A percentile compares a stretch with the other conserved stretches of the same genome.
Evolutionary conservation across 2,888 invertebrate genomes (phyloP).

Genomic region (Baccha elongata): DNA sequence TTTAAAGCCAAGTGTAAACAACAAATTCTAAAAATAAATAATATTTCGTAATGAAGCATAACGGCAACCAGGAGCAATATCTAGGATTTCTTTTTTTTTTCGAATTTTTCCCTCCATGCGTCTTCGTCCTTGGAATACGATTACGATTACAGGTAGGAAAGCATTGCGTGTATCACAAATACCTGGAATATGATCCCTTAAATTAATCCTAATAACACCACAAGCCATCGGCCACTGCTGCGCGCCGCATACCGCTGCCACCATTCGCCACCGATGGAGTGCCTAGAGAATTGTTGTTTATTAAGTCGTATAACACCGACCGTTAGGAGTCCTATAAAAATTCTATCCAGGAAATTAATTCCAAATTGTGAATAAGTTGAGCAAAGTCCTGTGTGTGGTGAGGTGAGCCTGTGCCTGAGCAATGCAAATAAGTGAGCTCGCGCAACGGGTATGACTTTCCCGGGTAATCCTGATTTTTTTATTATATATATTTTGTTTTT

Average conservation of each 20-base stretch:
- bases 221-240: constrained; percentile 22
- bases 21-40: constrained; percentile 27
- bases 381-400: not conserved
- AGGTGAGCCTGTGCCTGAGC: not conserved
- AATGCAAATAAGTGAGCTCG: not conserved
- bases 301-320: constrained; percentile 69
- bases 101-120: not conserved
- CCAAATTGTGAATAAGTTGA: constrained; percentile 67
- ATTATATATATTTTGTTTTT: not conserved
- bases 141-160: constrained; percentile 41
- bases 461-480: constrained; percentile 55
- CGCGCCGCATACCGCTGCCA: not conserved
- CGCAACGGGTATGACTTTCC: constrained; percentile 42
- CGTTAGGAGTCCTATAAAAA: constrained; percentile 60
- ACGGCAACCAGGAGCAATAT: constrained; percentile 16
- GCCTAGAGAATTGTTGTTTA: constrained; percentile 63
- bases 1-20: constrained; percentile 32
- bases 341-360: constrained; percentile 69
- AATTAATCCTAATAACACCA: constrained; percentile 70
- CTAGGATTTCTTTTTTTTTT: not conserved
- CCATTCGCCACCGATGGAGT: not conserved
- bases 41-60: constrained; percentile 46
- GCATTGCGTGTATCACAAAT: constrained; percentile 61
- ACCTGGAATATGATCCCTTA: constrained; percentile 66
- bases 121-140: constrained; percentile 55